Conservation (phyloP, 1,140 invertebrate species). For the Dolichoris vasculosae region DNA sequence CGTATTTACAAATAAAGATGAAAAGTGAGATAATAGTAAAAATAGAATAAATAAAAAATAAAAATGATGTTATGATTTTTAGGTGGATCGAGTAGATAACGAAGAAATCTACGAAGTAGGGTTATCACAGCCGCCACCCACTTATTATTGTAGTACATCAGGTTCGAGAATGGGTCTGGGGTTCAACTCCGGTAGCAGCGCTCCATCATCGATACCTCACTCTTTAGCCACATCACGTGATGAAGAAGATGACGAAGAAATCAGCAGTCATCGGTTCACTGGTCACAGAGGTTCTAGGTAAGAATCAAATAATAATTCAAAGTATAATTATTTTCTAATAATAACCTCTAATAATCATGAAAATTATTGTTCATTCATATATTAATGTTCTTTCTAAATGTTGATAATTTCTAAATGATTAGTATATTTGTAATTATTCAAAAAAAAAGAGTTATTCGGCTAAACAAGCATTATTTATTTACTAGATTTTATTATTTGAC, state of each 20-base stretch:
- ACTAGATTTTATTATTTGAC: no score
- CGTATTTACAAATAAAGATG: no score
- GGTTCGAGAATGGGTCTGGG: slow-evolving; percentile 72
- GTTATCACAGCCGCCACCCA: slow-evolving; percentile 63
- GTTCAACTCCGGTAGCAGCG: slow-evolving; percentile 72
- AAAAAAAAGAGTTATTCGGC: no score
- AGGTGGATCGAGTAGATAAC: slow-evolving; percentile 73
- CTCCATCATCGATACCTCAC: slow-evolving; percentile 70
- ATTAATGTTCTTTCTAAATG: no score
- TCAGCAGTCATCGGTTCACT: slow-evolving; percentile 68
- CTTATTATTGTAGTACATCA: slow-evolving; percentile 58
- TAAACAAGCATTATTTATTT: no score
- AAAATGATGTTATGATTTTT: slow-evolving; percentile 20
- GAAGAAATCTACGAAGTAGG: slow-evolving; percentile 70
- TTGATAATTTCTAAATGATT: no score
- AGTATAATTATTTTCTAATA: background rate
- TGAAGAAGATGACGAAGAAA: slow-evolving; percentile 72
- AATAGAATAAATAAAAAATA: no score
- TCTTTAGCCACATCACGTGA: slow-evolving; percentile 72
- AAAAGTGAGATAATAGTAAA: no score
- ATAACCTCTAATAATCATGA: no score
- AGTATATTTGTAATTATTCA: no score
- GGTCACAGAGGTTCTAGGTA: slow-evolving; percentile 66
- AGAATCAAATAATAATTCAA: slow-evolving; percentile 2
- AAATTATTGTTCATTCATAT: no score